Evolutionary conservation across 2,113 vertebrate species (phyloP), one percentile per base, ranked within the genome.

Genomic region (Caranx melampygus): DNA sequence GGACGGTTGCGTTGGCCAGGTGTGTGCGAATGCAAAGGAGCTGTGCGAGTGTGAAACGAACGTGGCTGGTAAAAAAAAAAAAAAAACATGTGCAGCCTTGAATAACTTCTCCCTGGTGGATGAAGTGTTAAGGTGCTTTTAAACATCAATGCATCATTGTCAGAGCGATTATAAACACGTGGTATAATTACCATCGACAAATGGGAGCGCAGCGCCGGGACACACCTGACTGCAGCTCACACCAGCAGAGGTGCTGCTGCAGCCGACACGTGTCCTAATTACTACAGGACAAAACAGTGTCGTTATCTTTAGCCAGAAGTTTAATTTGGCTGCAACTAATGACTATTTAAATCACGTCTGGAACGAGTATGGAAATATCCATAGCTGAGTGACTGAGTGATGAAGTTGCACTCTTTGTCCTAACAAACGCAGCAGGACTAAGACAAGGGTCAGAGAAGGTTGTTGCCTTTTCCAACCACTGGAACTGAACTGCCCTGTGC

Each of bases 111-210:
- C 81, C 85, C 87, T 12, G 12, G 15, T 57, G 81, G 45, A 33
- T 45, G 57, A 34, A 57, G 33, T 37, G 66, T 52, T 62, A 79
- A 81, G 40, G 68, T 67, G 54, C 31, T 40, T 81, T 69, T 45
- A 78, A 65, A 83, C 75, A 75, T 69, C 72, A 33, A 79, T 78
- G 54, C 2, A 67, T 88, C 88, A 77, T 3, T 68, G 84, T 85
- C 83, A 72, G 5, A 52, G 65, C 78, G 69, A 86, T 86, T 78
- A 78, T 1, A 34, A 80, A 49, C 65, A 37, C 54, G 68, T 75
- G 63, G 55, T 75, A 49, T 67, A 62, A 79, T 87, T 70, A 78
- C 15, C 40, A 34, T 68, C 31, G 47, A 49, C 63, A 52, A 12
- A 67, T 31, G 71, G 81, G 69, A 74, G 26, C 26, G 26, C 33